Percentiles rank a stretch among this genome's conserved stretches.
phyloP scores from a whole-genome alignment of 2,113 vertebrate species.

The Drymodes brunneopygia region DNA sequence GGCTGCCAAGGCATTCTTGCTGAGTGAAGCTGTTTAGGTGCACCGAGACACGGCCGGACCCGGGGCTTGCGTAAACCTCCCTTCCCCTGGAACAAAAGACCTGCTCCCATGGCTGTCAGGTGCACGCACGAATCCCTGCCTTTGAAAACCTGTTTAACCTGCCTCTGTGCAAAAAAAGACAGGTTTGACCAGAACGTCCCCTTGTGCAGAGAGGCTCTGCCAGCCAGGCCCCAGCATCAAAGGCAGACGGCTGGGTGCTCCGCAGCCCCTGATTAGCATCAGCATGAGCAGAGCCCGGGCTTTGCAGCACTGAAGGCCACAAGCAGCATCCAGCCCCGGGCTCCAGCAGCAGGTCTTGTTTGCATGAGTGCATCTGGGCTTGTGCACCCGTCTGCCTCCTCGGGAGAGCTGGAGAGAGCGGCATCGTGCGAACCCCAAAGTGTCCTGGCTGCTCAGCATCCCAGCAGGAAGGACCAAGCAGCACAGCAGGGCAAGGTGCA shows the following conservation, averaged over 20 bases:
- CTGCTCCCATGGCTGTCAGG: slow-evolving; percentile 38
- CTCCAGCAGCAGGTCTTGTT: not conserved
- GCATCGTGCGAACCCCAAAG: not conserved
- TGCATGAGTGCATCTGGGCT: not conserved
- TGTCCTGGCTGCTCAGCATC: not conserved
- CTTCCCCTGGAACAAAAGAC: slow-evolving; percentile 38
- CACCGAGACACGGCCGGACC: not conserved
- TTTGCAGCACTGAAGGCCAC: not conserved
- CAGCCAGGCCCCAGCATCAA: slow-evolving; percentile 36
- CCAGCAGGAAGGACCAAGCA: not conserved
- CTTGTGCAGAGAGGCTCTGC: not conserved
- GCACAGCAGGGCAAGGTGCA: not conserved
- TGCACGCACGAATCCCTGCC: not conserved
- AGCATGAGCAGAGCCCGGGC: not conserved
- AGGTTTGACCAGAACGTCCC: slow-evolving; percentile 20
- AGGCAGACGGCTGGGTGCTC: not conserved
- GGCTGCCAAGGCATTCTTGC: slow-evolving; percentile 44
- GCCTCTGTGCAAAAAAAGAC: not conserved
- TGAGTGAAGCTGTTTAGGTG: slow-evolving; percentile 37
- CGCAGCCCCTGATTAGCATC: not conserved
- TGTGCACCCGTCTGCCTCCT: rapidly evolving
- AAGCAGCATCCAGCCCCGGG: not conserved
- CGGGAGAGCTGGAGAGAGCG: not conserved
- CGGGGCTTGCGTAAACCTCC: slow-evolving; percentile 29
- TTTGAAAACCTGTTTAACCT: not conserved